Evolutionary conservation across 2,888 invertebrate genomes (phyloP).

Genomic region (Elysia crispata): DNA sequence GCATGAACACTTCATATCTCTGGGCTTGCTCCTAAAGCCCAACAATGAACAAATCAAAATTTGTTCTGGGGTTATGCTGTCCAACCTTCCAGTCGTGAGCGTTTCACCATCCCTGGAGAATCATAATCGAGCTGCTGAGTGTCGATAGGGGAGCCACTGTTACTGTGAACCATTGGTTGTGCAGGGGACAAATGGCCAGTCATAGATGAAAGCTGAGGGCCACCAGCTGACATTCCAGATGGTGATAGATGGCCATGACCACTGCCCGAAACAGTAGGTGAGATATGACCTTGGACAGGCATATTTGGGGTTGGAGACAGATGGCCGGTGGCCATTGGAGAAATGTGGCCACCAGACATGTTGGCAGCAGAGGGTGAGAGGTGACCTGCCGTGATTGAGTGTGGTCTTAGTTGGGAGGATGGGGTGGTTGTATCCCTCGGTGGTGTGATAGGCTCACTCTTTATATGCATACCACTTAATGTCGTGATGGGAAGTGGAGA

Average conservation of each 20-base stretch:
- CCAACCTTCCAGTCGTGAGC: slow-evolving; percentile 94
- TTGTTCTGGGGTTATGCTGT: slow-evolving; percentile 77
- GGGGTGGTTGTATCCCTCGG: slow-evolving; percentile 87
- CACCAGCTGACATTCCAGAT: slow-evolving; percentile 28
- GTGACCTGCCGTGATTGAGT: slow-evolving; percentile 76
- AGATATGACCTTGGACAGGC: slow-evolving; percentile 60
- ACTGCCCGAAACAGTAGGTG: slow-evolving; percentile 18
- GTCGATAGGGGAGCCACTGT: slow-evolving; percentile 54
- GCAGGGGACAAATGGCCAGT: slow-evolving; percentile 71
- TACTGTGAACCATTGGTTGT: slow-evolving; percentile 64
- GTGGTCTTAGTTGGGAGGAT: slow-evolving; percentile 79
- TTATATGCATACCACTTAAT: slow-evolving; percentile 84
- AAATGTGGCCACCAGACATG: not conserved
- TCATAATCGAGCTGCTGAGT: slow-evolving; percentile 73
- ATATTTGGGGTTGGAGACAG: slow-evolving; percentile 67
- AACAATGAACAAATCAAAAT: too few species aligned
- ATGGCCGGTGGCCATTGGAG: slow-evolving; percentile 58
- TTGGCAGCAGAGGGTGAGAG: slow-evolving; percentile 60
- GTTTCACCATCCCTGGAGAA: slow-evolving; percentile 82
- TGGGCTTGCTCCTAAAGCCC: too few species aligned
- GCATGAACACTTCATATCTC: too few species aligned
- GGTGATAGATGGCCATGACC: slow-evolving; percentile 46
- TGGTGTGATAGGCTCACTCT: slow-evolving; percentile 96
- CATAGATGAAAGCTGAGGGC: slow-evolving; percentile 42
- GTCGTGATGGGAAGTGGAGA: slow-evolving; percentile 70